Conservation (phyloP, 2,888 invertebrate species). For the Tetranychus piercei region DNA sequence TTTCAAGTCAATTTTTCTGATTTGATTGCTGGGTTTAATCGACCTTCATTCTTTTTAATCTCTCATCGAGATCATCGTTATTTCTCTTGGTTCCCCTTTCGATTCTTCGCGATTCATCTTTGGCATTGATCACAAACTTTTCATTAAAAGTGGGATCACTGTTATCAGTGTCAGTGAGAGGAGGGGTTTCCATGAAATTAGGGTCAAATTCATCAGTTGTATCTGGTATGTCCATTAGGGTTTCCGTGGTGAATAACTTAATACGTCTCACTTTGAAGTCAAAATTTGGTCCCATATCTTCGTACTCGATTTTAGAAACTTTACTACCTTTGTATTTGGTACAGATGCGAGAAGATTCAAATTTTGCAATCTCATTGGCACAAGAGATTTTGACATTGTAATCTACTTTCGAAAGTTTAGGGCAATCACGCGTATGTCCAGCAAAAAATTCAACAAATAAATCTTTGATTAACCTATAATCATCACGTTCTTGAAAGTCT, state of each 20-base stretch:
- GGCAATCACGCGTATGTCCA: not conserved
- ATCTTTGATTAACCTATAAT: not conserved
- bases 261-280: constrained; percentile 68
- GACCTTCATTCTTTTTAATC: not conserved
- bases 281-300: constrained; percentile 79
- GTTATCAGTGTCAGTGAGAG: too few relatives aligned
- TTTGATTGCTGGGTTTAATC: not conserved
- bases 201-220: not conserved
- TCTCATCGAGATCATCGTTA: not conserved
- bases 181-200: too few relatives aligned
- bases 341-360: constrained; percentile 42
- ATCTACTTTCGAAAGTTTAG: not conserved
- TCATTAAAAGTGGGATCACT: too few relatives aligned
- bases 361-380: constrained; percentile 35
- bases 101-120: not conserved
- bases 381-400: not conserved
- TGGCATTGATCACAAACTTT: too few relatives aligned
- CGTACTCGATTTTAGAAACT: constrained; percentile 73
- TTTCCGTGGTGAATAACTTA: constrained; percentile 62
- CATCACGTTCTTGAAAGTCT: constrained; percentile 41
- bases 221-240: constrained; percentile 53
- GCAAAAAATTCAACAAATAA: not conserved
- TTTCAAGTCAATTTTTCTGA: too few relatives aligned
- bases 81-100: not conserved
- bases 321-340: constrained; percentile 77